Evolutionary conservation across 2,113 vertebrate species (phyloP).

Genomic region (Gadus chalcogrammus): DNA sequence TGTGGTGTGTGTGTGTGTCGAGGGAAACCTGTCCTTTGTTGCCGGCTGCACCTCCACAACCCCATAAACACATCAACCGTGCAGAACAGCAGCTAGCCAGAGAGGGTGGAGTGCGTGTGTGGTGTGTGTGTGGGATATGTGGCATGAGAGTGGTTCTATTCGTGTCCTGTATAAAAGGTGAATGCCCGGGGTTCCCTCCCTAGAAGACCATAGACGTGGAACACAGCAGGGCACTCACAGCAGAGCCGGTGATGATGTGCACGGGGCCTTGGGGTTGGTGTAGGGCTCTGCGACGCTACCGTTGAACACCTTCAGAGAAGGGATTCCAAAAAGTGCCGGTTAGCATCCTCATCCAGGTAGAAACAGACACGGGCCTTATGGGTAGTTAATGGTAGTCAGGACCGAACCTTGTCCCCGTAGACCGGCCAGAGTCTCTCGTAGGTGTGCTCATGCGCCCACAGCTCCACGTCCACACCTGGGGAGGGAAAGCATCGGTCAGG

Average conservation of each 20-base stretch:
- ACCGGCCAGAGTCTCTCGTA: constrained; percentile 87
- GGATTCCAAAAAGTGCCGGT: not conserved
- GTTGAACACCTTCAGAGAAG: constrained; percentile 76
- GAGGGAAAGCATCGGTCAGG: constrained; percentile 5
- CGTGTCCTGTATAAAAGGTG: too few relatives aligned
- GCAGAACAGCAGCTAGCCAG: too few relatives aligned
- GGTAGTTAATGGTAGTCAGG: too few relatives aligned
- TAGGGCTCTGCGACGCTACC: constrained; percentile 78
- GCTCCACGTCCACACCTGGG: constrained; percentile 81
- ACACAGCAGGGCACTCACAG: constrained; percentile 71
- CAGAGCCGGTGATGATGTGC: constrained; percentile 86
- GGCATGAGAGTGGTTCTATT: too few relatives aligned
- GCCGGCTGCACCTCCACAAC: too few relatives aligned
- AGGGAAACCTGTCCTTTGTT: too few relatives aligned
- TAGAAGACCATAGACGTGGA: constrained; percentile 2
- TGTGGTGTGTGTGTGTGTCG: too few relatives aligned
- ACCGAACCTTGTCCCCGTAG: constrained; percentile 69
- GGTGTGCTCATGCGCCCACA: constrained; percentile 88
- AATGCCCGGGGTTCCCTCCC: not conserved
- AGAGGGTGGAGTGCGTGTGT: too few relatives aligned
- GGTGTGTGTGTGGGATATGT: too few relatives aligned
- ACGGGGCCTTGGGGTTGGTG: constrained; percentile 79
- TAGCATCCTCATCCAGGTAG: not conserved
- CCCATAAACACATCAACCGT: too few relatives aligned
- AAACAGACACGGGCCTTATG: too few relatives aligned